These are phyloP conservation scores for Polypterus bichir DNA, from an alignment of 2,113 vertebrate species.

Conservation along the genomic window DNA sequence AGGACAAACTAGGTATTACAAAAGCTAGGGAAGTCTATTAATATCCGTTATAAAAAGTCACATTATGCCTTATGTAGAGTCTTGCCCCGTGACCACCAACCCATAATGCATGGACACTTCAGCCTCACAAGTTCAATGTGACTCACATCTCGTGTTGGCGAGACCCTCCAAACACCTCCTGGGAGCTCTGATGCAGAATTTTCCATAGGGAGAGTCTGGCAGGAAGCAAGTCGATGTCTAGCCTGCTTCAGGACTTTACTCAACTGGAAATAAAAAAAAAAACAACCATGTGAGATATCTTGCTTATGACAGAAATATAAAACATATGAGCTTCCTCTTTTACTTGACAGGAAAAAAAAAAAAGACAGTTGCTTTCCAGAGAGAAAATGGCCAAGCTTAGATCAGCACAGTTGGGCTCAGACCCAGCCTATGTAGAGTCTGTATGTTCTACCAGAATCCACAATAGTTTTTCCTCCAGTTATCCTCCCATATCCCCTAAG, in stretches of 20 bases:
- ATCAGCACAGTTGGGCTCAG: constrained; percentile 13
- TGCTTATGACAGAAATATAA: constrained; percentile 7
- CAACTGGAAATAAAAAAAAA: constrained; percentile 44
- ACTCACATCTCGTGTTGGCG: constrained; percentile 46
- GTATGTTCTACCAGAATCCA: no score
- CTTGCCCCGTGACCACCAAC: background rate
- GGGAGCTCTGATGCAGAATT: constrained; percentile 33
- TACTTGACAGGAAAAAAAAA: background rate
- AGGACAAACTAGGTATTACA: no score
- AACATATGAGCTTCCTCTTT: background rate
- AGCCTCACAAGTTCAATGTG: background rate
- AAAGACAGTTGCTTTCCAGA: background rate
- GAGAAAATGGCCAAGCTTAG: background rate
- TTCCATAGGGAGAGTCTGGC: constrained; percentile 37
- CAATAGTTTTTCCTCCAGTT: constrained; percentile 4
- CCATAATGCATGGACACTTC: background rate
- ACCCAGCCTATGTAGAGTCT: constrained; percentile 40
- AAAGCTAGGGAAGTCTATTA: background rate
- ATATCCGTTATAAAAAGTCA: background rate
- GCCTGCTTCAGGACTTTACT: constrained; percentile 53
- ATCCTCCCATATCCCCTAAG: constrained; percentile 8
- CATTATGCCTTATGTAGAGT: background rate
- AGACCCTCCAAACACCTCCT: constrained; percentile 24
- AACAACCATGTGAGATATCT: background rate
- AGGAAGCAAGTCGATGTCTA: constrained; percentile 56